Conservation (phyloP, 2,888 invertebrate species). For the Pseudanteris insignis region DNA sequence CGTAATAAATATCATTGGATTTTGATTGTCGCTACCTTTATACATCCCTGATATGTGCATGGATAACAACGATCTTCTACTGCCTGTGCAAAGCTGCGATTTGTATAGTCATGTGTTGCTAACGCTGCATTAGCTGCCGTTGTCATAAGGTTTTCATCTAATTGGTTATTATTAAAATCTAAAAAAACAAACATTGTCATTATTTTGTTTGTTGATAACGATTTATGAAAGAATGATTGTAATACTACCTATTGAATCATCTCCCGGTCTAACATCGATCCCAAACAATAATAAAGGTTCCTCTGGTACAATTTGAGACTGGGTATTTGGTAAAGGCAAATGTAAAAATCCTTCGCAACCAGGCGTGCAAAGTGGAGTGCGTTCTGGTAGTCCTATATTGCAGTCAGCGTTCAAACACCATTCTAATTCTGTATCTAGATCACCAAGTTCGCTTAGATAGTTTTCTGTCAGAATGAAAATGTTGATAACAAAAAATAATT, state of each 20-base stretch:
- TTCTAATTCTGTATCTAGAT: slow-evolving; percentile 60
- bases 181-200: slow-evolving; percentile 23
- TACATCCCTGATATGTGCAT: slow-evolving; percentile 64
- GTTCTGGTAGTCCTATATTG: slow-evolving; percentile 67
- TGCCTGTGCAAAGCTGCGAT: slow-evolving; percentile 57
- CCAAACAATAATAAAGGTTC: slow-evolving; percentile 64
- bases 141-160: slow-evolving; percentile 53
- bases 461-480: no score
- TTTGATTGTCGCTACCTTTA: slow-evolving; percentile 54
- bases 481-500: background rate
- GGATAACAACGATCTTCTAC: slow-evolving; percentile 64
- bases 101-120: slow-evolving; percentile 66
- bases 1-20: slow-evolving; percentile 10
- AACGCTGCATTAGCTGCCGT: slow-evolving; percentile 61
- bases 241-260: slow-evolving; percentile 47
- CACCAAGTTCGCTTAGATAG: slow-evolving; percentile 57
- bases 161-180: slow-evolving; percentile 61
- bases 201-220: no score
- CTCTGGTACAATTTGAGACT: slow-evolving; percentile 59
- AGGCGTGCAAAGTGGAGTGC: slow-evolving; percentile 70
- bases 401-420: slow-evolving; percentile 64
- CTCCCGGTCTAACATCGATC: slow-evolving; percentile 63
- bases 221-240: no score
- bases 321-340: slow-evolving; percentile 56
- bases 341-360: slow-evolving; percentile 69